Evolutionary conservation across 1,140 invertebrate species (phyloP).

Genomic region (Drosophila micromelanica): DNA sequence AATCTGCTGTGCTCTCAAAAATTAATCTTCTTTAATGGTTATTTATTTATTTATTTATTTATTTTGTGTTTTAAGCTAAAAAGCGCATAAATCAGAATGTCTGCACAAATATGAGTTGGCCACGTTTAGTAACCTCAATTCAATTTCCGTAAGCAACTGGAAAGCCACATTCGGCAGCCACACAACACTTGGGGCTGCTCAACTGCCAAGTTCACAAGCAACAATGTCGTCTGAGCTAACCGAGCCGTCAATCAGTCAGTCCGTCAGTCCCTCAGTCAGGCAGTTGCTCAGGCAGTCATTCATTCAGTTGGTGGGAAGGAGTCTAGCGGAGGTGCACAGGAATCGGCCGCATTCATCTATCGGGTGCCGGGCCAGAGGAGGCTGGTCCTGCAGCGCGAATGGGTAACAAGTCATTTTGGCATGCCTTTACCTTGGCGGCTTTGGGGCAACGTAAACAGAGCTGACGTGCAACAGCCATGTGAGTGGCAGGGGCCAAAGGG

Average conservation of each 20-base stretch:
- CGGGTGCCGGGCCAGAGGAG: constrained; percentile 39
- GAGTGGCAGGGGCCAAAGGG: background rate
- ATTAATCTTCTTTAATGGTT: too few relatives aligned
- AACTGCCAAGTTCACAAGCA: constrained; percentile 47
- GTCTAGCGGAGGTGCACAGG: constrained; percentile 20
- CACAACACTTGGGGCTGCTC: constrained; percentile 11
- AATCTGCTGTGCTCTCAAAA: too few relatives aligned
- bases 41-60: too few relatives aligned
- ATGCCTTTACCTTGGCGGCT: constrained; percentile 40
- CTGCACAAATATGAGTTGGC: constrained; percentile 22
- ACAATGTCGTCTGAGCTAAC: constrained; percentile 40
- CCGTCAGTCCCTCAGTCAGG: constrained; percentile 5
- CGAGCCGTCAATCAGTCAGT: constrained; percentile 26
- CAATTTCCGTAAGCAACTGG: constrained; percentile 32
- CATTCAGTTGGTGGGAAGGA: constrained; percentile 19
- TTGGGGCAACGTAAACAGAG: constrained; percentile 36
- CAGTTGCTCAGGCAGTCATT: constrained; percentile 20
- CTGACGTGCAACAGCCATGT: constrained; percentile 44
- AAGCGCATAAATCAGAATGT: constrained; percentile 32
- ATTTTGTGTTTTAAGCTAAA: too few relatives aligned
- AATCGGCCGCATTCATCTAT: constrained; percentile 45
- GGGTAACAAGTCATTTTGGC: constrained; percentile 45
- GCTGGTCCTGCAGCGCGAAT: constrained; percentile 16
- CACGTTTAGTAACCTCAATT: constrained; percentile 32
- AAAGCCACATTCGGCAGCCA: constrained; percentile 7